Conservation (phyloP, 2,113 vertebrate genomes). For the Oriolus oriolus region DNA sequence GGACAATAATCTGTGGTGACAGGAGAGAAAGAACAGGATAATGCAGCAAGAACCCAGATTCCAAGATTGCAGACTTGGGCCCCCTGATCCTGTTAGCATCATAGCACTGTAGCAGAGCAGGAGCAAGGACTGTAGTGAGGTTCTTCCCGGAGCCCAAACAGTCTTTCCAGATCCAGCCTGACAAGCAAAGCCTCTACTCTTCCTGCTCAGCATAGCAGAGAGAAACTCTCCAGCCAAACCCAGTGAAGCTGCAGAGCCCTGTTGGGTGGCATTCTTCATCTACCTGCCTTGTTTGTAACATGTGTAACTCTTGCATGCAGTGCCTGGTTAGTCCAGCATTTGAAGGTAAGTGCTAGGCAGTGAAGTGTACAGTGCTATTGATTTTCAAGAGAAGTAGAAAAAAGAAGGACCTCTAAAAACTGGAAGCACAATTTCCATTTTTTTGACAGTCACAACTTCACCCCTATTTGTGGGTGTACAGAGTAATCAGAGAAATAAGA, state of each 20-base stretch:
- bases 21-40: not conserved
- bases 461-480: not conserved
- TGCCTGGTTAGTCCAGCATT: not conserved
- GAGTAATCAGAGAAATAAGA: not conserved
- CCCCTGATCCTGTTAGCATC: not conserved
- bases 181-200: not conserved
- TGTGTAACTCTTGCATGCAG: accelerated
- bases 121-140: not conserved
- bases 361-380: not conserved
- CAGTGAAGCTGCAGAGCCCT: not conserved
- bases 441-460: not conserved
- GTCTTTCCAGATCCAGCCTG: not conserved
- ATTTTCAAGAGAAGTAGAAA: not conserved
- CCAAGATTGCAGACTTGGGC: not conserved
- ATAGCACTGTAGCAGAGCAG: not conserved
- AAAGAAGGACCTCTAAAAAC: not conserved
- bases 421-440: not conserved
- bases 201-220: not conserved
- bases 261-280: not conserved
- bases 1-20: not conserved
- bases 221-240: not conserved
- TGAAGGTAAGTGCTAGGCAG: not conserved
- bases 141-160: not conserved
- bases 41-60: not conserved
- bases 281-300: not conserved